These are phyloP conservation scores for Microhierax caerulescens DNA, from an alignment of 2,797 vertebrate genomes.

Conservation along the genomic window DNA sequence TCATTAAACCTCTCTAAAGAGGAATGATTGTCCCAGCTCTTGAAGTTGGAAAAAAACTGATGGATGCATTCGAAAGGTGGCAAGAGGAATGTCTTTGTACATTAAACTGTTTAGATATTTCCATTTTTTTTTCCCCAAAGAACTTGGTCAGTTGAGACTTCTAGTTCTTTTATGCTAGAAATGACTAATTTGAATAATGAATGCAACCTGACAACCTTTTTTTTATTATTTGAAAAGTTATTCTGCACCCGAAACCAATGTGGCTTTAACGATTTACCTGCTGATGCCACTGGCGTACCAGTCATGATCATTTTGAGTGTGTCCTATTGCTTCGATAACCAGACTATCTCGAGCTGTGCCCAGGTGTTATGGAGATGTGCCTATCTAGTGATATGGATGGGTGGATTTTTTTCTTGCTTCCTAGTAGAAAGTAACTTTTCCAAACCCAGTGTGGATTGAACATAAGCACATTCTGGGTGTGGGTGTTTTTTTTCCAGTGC, in stretches of 20 bases:
- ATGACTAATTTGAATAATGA: neutral
- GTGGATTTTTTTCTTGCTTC: neutral
- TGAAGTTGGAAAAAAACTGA: neutral
- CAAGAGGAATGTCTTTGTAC: neutral
- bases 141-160: rapidly evolving
- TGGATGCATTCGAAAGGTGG: neutral
- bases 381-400: neutral
- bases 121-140: neutral
- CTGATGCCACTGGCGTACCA: neutral
- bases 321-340: neutral
- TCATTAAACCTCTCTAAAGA: neutral
- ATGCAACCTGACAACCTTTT: neutral
- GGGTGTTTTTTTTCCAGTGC: neutral
- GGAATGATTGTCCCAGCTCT: neutral
- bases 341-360: neutral
- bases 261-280: neutral
- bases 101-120: neutral
- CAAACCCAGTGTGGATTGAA: neutral
- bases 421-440: neutral
- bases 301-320: neutral
- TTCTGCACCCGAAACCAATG: neutral
- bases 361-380: neutral
- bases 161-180: rapidly evolving
- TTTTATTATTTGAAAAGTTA: neutral
- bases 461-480: rapidly evolving